Percentiles rank a stretch among this genome's conserved stretches.
Conservation (phyloP, 2,888 invertebrate genomes). For the Zelleria hepariella region DNA sequence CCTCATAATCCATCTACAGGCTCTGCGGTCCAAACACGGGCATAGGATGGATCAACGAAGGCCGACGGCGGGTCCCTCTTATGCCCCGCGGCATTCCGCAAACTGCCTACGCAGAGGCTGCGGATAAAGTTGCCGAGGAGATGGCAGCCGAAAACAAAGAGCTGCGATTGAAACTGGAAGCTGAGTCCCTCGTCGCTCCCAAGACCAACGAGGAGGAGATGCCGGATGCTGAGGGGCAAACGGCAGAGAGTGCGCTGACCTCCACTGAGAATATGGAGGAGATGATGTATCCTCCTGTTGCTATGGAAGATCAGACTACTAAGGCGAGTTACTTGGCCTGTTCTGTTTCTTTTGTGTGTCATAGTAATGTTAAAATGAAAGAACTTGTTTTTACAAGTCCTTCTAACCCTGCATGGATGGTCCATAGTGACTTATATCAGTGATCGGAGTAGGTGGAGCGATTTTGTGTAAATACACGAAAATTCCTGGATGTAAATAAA, state of each 20-base stretch:
- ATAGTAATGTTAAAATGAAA: too few relatives aligned
- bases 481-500: too few relatives aligned
- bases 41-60: slow-evolving; percentile 89
- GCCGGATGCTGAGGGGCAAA: slow-evolving; percentile 39
- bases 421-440: too few relatives aligned
- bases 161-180: slow-evolving; percentile 45
- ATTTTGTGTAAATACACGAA: too few relatives aligned
- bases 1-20: slow-evolving; percentile 34
- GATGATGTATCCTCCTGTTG: slow-evolving; percentile 45
- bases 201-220: slow-evolving; percentile 46
- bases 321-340: slow-evolving; percentile 29
- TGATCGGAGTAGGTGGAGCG: too few relatives aligned
- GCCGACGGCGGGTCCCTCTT: slow-evolving; percentile 85
- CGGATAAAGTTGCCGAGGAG: slow-evolving; percentile 80
- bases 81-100: slow-evolving; percentile 88
- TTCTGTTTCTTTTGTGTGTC: too few relatives aligned
- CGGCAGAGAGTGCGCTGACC: slow-evolving; percentile 34
- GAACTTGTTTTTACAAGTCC: too few relatives aligned
- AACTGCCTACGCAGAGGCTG: slow-evolving; percentile 86
- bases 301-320: slow-evolving; percentile 57
- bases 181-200: slow-evolving; percentile 45
- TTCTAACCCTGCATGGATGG: too few relatives aligned
- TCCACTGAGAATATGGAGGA: slow-evolving; percentile 44
- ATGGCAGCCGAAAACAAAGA: slow-evolving; percentile 52
- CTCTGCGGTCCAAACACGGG: slow-evolving; percentile 78